phyloP scores from a whole-genome alignment of 35 echinoderm and acorn worm species.

The Strongylocentrotus purpuratus region DNA sequence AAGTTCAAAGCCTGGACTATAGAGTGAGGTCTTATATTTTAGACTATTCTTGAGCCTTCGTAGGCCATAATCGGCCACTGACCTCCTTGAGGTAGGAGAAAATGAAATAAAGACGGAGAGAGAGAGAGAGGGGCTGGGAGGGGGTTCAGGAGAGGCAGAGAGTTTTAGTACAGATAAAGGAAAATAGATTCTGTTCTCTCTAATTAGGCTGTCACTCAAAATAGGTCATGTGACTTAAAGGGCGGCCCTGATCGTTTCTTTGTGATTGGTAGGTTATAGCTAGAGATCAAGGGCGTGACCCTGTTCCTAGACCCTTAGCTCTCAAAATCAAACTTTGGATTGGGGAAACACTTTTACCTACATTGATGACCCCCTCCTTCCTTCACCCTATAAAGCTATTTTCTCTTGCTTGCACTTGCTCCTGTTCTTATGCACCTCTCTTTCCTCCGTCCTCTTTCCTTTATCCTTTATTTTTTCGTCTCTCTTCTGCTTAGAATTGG shows the following conservation, averaged over 20 bases:
- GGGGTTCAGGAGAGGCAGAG: background rate
- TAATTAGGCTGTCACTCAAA: constrained; percentile 36
- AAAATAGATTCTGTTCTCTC: background rate
- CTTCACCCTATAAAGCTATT: background rate
- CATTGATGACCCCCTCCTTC: background rate
- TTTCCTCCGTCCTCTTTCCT: no score
- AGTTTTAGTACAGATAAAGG: background rate
- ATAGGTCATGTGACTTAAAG: constrained; percentile 23
- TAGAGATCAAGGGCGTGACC: constrained; percentile 21
- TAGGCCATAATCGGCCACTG: constrained; percentile 29
- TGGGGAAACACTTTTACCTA: background rate
- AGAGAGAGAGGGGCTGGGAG: background rate
- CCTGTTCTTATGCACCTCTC: no score
- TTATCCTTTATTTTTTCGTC: background rate
- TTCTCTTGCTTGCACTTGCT: background rate
- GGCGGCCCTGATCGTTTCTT: background rate
- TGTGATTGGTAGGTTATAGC: background rate
- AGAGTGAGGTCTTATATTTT: background rate
- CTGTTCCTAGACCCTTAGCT: background rate
- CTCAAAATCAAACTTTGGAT: background rate
- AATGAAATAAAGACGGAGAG: background rate
- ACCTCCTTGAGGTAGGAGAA: background rate
- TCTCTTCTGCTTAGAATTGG: no score
- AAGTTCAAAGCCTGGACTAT: background rate
- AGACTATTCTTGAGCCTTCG: background rate